A percentile compares a stretch with the other conserved stretches of the same genome.
These are phyloP conservation scores for Pantherophis alleghaniensis DNA, from an alignment of 2,797 vertebrate genomes.

Conservation along the genomic window DNA sequence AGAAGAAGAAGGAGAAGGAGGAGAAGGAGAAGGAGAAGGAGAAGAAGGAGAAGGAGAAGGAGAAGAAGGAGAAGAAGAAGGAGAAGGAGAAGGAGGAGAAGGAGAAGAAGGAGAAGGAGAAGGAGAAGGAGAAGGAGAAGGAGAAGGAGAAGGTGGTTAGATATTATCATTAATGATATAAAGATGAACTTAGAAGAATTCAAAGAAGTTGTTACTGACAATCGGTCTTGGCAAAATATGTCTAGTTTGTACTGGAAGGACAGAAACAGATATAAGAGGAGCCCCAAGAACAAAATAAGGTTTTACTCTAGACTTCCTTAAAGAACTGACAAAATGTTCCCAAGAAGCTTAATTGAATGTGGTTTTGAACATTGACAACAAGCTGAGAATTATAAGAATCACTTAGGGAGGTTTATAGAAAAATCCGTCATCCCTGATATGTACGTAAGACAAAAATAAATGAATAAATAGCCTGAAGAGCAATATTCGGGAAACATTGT, in stretches of 20 bases:
- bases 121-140: fast-evolving
- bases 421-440: not conserved
- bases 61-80: fast-evolving
- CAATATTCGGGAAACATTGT: not conserved
- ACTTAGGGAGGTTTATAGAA: not conserved
- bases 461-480: not conserved
- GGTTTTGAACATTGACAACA: not conserved
- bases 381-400: not conserved
- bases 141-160: not conserved
- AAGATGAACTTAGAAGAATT: not conserved
- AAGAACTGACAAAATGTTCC: not conserved
- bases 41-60: too few relatives aligned
- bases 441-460: not conserved
- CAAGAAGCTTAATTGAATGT: not conserved
- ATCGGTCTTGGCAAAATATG: not conserved
- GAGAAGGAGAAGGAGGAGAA: fast-evolving
- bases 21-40: too few relatives aligned
- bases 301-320: not conserved
- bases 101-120: fast-evolving
- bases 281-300: not conserved
- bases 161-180: not conserved
- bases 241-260: not conserved
- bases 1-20: too few relatives aligned
- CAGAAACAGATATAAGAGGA: not conserved
- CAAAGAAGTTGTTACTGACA: not conserved